Percentiles rank a stretch among this genome's conserved stretches.
Evolutionary conservation across 1,140 invertebrate genomes (phyloP).

Genomic region (Caenorhabditis inopinata): DNA sequence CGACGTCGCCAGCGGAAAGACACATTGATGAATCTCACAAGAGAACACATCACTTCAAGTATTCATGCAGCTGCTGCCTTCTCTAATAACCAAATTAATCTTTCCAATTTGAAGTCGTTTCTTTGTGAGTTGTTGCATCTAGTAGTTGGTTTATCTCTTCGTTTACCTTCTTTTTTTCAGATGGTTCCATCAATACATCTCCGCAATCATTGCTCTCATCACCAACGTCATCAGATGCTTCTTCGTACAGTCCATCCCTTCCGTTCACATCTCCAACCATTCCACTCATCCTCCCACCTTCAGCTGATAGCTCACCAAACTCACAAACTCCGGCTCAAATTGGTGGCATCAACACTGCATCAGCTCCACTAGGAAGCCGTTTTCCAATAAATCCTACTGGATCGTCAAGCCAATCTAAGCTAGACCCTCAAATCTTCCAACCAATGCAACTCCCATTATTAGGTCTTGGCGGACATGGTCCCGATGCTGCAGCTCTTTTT

Average conservation of each 20-base stretch:
- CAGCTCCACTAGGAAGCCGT: neutral
- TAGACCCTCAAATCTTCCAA: too few species aligned
- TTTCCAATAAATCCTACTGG: neutral
- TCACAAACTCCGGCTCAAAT: neutral
- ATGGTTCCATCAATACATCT: constrained; percentile 11
- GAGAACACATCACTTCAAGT: constrained; percentile 45
- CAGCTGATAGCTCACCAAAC: neutral
- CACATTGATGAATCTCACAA: constrained; percentile 55
- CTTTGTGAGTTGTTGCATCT: neutral
- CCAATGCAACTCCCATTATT: neutral
- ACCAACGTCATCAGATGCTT: constrained; percentile 33
- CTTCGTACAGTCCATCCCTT: constrained; percentile 22
- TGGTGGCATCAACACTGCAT: neutral
- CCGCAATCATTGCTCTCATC: constrained; percentile 27
- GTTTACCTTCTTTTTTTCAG: neutral
- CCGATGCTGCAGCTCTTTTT: neutral
- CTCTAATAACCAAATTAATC: constrained; percentile 3
- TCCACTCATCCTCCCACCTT: neutral
- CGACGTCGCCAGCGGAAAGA: constrained; percentile 62
- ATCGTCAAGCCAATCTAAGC: too few species aligned
- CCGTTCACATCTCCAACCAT: neutral
- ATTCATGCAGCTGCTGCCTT: constrained; percentile 50
- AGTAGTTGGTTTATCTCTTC: too few species aligned
- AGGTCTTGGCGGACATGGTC: neutral
- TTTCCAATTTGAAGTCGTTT: neutral